Conservation (phyloP, 2,113 vertebrate genomes). For the Crotophaga sulcirostris region DNA sequence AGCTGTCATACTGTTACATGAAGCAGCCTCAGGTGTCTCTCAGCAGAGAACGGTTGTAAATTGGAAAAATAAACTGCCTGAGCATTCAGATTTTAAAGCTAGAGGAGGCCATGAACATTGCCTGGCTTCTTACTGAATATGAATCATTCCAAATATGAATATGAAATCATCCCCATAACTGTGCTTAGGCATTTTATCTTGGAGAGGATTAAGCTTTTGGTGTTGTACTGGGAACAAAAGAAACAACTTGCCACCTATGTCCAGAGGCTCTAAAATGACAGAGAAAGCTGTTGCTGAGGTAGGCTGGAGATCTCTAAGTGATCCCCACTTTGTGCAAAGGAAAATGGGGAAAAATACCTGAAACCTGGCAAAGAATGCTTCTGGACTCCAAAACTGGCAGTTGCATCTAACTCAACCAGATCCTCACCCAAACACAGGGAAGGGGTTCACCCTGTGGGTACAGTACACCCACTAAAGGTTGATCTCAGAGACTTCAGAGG, state of each 20-base stretch:
- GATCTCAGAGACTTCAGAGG: not conserved
- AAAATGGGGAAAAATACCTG: not conserved
- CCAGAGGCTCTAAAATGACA: not conserved
- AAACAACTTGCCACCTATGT: not conserved
- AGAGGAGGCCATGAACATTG: not conserved
- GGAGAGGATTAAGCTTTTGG: not conserved
- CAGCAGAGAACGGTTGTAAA: not conserved
- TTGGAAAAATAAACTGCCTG: not conserved
- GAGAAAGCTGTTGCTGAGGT: not conserved
- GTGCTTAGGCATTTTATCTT: not conserved
- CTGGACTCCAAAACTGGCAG: not conserved
- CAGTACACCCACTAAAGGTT: not conserved
- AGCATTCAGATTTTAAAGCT: not conserved
- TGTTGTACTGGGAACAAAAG: not conserved
- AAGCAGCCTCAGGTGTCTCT: not conserved
- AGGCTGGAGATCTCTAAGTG: not conserved
- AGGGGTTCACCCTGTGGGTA: rapidly evolving
- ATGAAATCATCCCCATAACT: not conserved
- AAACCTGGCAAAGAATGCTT: not conserved
- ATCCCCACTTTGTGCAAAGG: not conserved
- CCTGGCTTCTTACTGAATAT: not conserved
- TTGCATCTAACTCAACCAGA: not conserved
- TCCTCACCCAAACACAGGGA: rapidly evolving
- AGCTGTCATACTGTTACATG: not conserved
- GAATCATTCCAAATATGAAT: not conserved